These are phyloP conservation scores for Meloidogyne chitwoodi DNA, from an alignment of 1,140 invertebrate genomes.

Conservation along the genomic window DNA sequence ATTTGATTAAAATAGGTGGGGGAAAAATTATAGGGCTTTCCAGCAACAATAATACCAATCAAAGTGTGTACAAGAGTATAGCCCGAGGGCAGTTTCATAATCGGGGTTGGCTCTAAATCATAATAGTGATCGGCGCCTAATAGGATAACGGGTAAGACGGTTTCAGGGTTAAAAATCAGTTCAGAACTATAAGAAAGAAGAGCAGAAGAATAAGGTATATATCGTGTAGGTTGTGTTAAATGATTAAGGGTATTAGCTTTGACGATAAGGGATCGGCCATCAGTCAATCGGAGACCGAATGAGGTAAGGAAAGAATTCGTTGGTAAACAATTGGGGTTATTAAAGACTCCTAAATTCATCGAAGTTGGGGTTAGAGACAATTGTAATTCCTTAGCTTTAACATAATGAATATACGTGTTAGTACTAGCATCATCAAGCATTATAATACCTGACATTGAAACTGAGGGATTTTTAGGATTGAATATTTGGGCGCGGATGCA, in stretches of 20 bases:
- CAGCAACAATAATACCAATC: background rate
- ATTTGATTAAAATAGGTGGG: background rate
- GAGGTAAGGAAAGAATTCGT: background rate
- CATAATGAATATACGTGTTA: background rate
- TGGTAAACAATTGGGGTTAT: background rate
- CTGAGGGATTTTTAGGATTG: too few species aligned
- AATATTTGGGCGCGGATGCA: too few species aligned
- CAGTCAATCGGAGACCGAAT: background rate
- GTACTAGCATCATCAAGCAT: constrained; percentile 1
- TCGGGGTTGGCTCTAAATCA: background rate
- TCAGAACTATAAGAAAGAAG: background rate
- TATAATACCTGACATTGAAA: too few species aligned
- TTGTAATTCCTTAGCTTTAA: background rate
- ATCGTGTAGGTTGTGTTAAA: background rate
- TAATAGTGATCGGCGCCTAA: background rate
- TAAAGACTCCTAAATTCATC: background rate
- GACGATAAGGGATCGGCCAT: background rate
- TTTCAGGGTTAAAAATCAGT: background rate
- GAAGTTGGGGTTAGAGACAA: background rate
- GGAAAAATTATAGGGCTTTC: background rate
- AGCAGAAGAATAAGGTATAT: background rate
- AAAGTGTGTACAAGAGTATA: background rate
- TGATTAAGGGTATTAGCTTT: background rate
- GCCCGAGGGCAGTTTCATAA: background rate
- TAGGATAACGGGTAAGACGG: background rate